Evolutionary conservation across 1,140 invertebrate genomes (phyloP).

Genomic region (Alviniconcha marisindica): DNA sequence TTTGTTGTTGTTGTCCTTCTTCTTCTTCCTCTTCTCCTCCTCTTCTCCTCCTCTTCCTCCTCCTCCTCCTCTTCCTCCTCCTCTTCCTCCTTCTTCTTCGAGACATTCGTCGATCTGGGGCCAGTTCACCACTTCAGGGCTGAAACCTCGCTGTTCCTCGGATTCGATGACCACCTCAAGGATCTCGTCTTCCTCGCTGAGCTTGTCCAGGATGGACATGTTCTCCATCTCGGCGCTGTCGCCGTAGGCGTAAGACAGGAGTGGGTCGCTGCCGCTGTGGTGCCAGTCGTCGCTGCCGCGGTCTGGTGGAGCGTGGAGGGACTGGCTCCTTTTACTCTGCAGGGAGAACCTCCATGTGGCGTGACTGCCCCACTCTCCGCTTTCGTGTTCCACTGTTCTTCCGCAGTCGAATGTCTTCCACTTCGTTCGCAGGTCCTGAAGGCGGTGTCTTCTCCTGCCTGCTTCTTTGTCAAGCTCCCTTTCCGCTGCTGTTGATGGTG

Average conservation of each 20-base stretch:
- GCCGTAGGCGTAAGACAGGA: not conserved
- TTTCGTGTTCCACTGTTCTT: slow-evolving; percentile 1
- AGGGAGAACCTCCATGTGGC: not conserved
- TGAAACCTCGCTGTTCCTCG: not conserved
- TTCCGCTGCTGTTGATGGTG: no score
- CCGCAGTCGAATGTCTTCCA: slow-evolving; percentile 12
- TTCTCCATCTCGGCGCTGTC: slow-evolving; percentile 1
- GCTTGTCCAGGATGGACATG: slow-evolving; percentile 38
- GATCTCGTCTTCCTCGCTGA: slow-evolving; percentile 35
- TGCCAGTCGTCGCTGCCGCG: not conserved
- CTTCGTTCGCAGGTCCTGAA: no score
- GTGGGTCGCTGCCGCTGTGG: not conserved
- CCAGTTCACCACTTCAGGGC: not conserved
- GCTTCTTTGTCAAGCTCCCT: no score
- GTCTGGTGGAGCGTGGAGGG: not conserved
- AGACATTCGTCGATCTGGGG: no score
- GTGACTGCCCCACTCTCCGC: not conserved
- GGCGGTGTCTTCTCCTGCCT: no score
- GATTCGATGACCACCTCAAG: slow-evolving; percentile 36
- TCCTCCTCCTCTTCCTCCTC: no score
- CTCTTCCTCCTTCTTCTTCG: no score
- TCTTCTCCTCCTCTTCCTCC: no score
- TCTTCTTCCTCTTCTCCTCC: no score
- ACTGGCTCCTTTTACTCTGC: slow-evolving; percentile 6
- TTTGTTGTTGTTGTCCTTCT: no score